Percentiles rank a stretch among this genome's conserved stretches.
Evolutionary conservation across 1,140 invertebrate species (phyloP).

Genomic region (Orchestia grillus): DNA sequence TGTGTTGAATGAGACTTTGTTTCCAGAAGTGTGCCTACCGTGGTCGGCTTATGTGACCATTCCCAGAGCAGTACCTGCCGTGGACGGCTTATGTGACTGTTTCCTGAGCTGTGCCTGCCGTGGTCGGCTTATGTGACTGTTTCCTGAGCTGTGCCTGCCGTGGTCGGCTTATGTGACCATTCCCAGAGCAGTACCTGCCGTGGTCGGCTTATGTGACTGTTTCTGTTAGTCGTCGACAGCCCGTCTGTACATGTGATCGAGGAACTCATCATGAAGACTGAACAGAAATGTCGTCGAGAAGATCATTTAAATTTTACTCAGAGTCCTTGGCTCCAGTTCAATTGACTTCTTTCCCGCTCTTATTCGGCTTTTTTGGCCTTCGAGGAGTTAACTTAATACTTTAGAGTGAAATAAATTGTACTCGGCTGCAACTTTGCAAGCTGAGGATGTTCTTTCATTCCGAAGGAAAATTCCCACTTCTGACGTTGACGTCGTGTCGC

Average conservation of each 20-base stretch:
- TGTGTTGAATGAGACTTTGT: too few relatives aligned
- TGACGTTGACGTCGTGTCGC: neutral
- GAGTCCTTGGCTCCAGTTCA: neutral
- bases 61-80: too few relatives aligned
- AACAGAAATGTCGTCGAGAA: neutral
- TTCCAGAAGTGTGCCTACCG: too few relatives aligned
- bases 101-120: too few relatives aligned
- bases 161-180: too few relatives aligned
- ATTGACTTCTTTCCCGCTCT: neutral
- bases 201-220: neutral
- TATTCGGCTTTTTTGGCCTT: neutral
- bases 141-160: too few relatives aligned
- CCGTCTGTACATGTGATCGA: neutral
- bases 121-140: too few relatives aligned
- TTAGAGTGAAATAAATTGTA: neutral
- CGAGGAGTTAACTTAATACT: neutral
- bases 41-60: too few relatives aligned
- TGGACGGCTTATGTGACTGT: too few relatives aligned
- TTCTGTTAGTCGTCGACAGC: neutral
- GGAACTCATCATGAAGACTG: too few relatives aligned
- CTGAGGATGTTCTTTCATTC: neutral
- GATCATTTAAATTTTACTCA: neutral
- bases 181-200: too few relatives aligned
- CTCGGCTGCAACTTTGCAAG: neutral
- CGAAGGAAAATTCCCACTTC: neutral